Conservation (phyloP, 2,113 vertebrate genomes). For the Gallinago media region DNA sequence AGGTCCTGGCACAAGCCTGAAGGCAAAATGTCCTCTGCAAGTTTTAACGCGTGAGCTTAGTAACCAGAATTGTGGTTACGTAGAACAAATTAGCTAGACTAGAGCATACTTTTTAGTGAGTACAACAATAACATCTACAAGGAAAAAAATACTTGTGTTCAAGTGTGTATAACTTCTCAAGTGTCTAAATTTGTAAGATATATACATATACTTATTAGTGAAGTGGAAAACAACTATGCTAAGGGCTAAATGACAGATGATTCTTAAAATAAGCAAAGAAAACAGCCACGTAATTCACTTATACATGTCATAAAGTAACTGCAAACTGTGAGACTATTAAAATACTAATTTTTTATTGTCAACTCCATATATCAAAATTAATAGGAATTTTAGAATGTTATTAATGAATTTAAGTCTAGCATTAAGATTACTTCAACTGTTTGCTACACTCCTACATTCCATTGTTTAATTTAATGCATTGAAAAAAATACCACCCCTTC, state of each 20-base stretch:
- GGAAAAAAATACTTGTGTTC: too few species aligned
- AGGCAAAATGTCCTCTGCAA: fast-evolving
- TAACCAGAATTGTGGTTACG: background rate
- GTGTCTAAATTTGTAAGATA: background rate
- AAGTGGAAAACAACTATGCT: background rate
- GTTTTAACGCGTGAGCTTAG: fast-evolving
- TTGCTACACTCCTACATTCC: fast-evolving
- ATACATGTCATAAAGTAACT: background rate
- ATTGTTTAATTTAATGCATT: fast-evolving
- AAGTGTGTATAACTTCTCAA: background rate
- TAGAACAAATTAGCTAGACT: background rate
- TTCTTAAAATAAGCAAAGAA: background rate
- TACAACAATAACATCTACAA: background rate
- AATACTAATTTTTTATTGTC: background rate
- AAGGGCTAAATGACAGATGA: background rate
- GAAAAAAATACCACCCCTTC: fast-evolving
- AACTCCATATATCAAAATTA: background rate
- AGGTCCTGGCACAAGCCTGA: background rate
- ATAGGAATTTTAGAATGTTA: fast-evolving
- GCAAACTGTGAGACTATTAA: background rate
- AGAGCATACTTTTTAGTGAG: background rate
- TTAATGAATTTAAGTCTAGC: fast-evolving
- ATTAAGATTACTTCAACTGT: fast-evolving
- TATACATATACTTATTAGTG: fast-evolving
- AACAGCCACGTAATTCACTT: background rate